Percentiles rank a stretch among this genome's conserved stretches.
phyloP scores from a whole-genome alignment of 2,888 invertebrate species.

The Eupithecia subfuscata region DNA sequence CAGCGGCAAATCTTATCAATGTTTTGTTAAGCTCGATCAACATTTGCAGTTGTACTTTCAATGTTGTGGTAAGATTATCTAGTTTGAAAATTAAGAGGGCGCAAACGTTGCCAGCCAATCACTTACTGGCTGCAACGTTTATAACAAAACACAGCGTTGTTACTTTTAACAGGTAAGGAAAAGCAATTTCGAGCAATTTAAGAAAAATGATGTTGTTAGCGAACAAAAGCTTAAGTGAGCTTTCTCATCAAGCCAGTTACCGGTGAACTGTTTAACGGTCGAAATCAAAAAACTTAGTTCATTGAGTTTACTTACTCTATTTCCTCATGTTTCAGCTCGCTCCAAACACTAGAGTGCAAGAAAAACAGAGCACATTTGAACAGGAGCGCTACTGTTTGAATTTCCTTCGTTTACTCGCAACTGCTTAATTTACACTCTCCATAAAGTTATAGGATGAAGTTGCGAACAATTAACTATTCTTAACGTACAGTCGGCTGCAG shows the following conservation, averaged over 20 bases:
- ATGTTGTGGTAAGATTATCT: constrained; percentile 59
- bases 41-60: constrained; percentile 72
- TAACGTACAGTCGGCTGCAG: too few species aligned
- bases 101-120: neutral
- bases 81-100: neutral
- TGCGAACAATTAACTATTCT: neutral
- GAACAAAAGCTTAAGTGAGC: neutral
- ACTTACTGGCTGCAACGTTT: too few species aligned
- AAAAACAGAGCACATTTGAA: constrained; percentile 24
- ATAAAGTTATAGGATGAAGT: neutral
- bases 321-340: neutral
- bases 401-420: neutral
- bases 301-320: neutral
- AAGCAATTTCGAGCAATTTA: neutral
- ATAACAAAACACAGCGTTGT: too few species aligned
- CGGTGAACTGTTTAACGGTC: neutral
- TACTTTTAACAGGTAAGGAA: neutral
- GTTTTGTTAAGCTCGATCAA: constrained; percentile 70
- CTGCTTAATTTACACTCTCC: neutral
- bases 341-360: constrained; percentile 20
- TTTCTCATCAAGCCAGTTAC: neutral
- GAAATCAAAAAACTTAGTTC: neutral
- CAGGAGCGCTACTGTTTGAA: neutral
- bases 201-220: neutral
- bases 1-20: constrained; percentile 69